Conservation (phyloP, 2,888 invertebrate species). For the Leptinotarsa rubiginosa region DNA sequence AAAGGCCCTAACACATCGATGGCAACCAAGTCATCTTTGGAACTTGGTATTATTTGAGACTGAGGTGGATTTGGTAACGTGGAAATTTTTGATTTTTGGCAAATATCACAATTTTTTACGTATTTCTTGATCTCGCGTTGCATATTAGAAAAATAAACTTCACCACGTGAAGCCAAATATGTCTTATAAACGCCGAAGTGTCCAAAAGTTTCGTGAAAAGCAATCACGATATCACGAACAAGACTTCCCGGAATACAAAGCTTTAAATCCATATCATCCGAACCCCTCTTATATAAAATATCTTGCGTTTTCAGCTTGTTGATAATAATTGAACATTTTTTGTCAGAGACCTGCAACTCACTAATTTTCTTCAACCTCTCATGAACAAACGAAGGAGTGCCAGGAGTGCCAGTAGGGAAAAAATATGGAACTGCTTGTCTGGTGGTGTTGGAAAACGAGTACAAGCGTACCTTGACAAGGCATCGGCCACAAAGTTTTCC, state of each 20-base stretch:
- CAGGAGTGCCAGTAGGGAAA: too few species aligned
- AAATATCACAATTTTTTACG: too few species aligned
- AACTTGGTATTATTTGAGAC: constrained; percentile 9
- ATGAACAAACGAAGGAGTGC: background rate
- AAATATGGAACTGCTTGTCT: background rate
- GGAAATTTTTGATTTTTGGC: too few species aligned
- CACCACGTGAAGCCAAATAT: background rate
- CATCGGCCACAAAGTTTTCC: constrained; percentile 15
- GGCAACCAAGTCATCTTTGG: constrained; percentile 26
- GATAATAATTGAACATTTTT: background rate
- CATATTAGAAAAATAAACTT: background rate
- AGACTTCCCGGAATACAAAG: background rate
- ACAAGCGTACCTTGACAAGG: background rate
- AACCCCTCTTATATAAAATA: constrained; percentile 11
- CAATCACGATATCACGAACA: background rate
- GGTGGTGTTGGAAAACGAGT: too few species aligned
- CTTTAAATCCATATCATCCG: background rate
- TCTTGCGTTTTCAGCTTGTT: background rate
- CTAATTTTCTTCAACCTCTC: background rate
- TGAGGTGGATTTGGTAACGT: background rate
- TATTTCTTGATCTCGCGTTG: background rate
- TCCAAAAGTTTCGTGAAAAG: background rate
- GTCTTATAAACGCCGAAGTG: background rate
- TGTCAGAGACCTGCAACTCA: background rate
- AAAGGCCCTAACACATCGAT: constrained; percentile 24